Evolutionary conservation across 2,888 invertebrate species (phyloP).

Genomic region (Chelonus formosanus): DNA sequence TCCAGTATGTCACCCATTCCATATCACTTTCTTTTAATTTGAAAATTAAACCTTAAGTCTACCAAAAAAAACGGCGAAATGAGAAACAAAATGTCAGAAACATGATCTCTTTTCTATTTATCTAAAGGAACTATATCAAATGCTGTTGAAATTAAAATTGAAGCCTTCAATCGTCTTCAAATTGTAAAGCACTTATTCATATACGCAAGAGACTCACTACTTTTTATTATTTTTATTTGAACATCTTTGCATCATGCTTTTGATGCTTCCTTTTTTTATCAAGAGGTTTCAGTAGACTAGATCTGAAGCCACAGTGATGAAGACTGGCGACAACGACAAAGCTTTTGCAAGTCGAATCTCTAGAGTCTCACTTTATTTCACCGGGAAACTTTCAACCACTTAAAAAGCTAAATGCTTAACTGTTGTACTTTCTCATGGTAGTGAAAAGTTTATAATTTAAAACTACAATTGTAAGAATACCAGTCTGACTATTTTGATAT

Average conservation of each 20-base stretch:
- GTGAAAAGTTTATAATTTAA: constrained; percentile 22
- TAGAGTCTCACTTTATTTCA: constrained; percentile 18
- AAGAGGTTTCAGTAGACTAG: constrained; percentile 15
- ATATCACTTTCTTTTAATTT: too few species aligned
- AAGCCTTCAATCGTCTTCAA: constrained; percentile 37
- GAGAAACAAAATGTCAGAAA: constrained; percentile 13
- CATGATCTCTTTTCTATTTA: too few species aligned
- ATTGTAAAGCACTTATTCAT: constrained; percentile 28
- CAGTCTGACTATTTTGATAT: not conserved
- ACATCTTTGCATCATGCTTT: not conserved
- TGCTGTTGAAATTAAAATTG: constrained; percentile 36
- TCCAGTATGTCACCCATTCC: too few species aligned
- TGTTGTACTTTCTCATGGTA: constrained; percentile 16
- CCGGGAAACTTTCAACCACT: constrained; percentile 21
- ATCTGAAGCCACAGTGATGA: constrained; percentile 8
- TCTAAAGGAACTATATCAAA: constrained; percentile 17
- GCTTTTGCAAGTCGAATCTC: constrained; percentile 30
- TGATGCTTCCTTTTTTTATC: not conserved
- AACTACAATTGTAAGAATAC: constrained; percentile 8
- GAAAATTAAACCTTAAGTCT: too few species aligned
- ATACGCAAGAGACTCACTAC: not conserved
- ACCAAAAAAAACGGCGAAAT: not conserved
- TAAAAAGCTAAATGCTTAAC: constrained; percentile 25
- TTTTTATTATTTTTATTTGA: constrained; percentile 3
- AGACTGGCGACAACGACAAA: constrained; percentile 7